Evolutionary conservation across 1,140 invertebrate species (phyloP), one percentile per base, ranked within the genome.

Genomic region (Calycopis cecrops): DNA sequence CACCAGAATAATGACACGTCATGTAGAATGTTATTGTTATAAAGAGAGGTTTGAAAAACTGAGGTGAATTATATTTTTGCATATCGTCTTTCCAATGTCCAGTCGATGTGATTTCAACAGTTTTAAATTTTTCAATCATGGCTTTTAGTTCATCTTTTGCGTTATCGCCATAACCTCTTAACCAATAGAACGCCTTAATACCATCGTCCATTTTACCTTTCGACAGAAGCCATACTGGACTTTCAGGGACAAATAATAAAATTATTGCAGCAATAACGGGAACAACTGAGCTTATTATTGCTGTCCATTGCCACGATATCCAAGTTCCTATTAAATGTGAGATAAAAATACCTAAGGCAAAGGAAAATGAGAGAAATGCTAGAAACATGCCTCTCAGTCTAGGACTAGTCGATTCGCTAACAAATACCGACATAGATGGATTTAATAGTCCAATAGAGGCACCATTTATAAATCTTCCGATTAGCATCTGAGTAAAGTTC

Each of bases 141-240:
- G 47, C 47, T 14, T 48, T 48, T n/a, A 48, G 17, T 33, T 48
- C 47, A 21, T 28, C 18, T 48, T 48, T 34, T 0, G 47, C 4
- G 10, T 28, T 34, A 12, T 28, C 47, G 6, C 28, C 21, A 10
- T 48, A 34, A 3, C 47, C 47, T 34, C 47, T 9, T 33, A 48
- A 10, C 47, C 47, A 48, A 14, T 48, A 34, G 17, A 48, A 48
- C 10, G 47, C 18, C 10, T 48, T 48, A 34, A 48, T 48, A 6
- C 18, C 47, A 10, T 48, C 28, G 10, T 48, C 47, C n/a, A 34
- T 48, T 48, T 48, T 48, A 48, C 47, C 47, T 34, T 48, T 48
- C 9, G 47, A 48, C 8, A 48, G 21, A 28, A 48, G 47, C 47
- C 47, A 48, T 3, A 48, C 47, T 0, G 47, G 47, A 12, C 47